phyloP scores from a whole-genome alignment of 2,888 invertebrate species.

The Parochlus steinenii region DNA sequence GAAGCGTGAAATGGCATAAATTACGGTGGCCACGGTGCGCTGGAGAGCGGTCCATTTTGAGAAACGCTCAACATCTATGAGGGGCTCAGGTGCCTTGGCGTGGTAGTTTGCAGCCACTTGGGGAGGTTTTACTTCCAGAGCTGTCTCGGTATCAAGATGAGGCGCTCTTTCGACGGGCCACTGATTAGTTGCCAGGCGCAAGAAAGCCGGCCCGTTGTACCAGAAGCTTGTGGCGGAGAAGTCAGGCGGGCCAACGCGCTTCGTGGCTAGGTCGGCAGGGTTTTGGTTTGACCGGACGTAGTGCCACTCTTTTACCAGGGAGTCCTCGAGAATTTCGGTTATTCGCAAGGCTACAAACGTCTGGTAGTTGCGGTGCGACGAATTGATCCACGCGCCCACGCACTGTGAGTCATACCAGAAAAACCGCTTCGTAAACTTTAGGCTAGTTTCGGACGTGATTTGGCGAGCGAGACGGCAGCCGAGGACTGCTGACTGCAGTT shows the following conservation, averaged over 20 bases:
- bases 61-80: no score
- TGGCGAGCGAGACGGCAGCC: constrained; percentile 14
- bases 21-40: no score
- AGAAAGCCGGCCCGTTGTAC: constrained; percentile 14
- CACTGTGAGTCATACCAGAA: constrained; percentile 19
- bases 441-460: constrained; percentile 11
- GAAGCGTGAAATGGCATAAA: no score
- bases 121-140: no score
- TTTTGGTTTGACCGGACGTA: constrained; percentile 17
- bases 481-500: constrained; percentile 16
- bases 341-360: constrained; percentile 6
- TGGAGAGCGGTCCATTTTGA: no score
- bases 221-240: constrained; percentile 4
- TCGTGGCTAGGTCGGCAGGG: constrained; percentile 17
- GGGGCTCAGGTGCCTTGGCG: no score
- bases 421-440: constrained; percentile 12
- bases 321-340: constrained; percentile 3
- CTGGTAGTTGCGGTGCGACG: constrained; percentile 8
- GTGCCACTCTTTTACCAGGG: constrained; percentile 16
- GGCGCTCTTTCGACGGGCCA: constrained; percentile 8
- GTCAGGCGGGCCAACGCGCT: constrained; percentile 2
- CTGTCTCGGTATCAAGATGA: neutral
- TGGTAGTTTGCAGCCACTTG: no score
- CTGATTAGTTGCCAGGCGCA: neutral
- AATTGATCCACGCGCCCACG: constrained; percentile 17